These are phyloP conservation scores for Psittacula echo DNA, from an alignment of 2,797 vertebrate genomes.

Conservation along the genomic window DNA sequence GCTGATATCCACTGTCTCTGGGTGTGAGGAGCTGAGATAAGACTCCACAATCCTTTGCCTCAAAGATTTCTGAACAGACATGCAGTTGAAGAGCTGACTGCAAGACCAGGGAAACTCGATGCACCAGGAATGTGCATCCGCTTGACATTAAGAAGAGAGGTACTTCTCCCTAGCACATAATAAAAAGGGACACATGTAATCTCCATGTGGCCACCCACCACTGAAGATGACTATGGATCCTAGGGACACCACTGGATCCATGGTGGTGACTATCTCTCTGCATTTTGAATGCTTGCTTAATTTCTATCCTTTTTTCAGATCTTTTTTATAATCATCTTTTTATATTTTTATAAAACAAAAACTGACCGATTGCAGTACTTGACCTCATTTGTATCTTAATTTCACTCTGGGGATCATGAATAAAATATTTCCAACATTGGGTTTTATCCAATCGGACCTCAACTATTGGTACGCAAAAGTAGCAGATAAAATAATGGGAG, in stretches of 20 bases:
- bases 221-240: background rate
- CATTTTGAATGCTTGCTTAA: background rate
- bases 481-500: background rate
- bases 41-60: background rate
- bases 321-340: background rate
- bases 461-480: background rate
- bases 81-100: background rate
- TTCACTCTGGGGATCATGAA: background rate
- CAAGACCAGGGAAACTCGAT: background rate
- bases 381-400: background rate
- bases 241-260: background rate
- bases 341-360: background rate
- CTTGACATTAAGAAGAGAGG: background rate
- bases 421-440: background rate
- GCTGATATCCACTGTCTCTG: background rate
- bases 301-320: background rate
- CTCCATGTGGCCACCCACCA: background rate
- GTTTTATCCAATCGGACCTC: background rate
- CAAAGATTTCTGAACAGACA: background rate
- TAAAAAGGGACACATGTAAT: background rate
- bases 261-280: background rate
- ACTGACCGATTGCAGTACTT: background rate
- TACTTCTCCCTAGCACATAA: background rate
- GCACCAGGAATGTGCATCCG: background rate
- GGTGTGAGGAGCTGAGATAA: background rate